Evolutionary conservation across 92 coral and sea anemone genomes (phyloP).

Genomic region (Chrysogorgia sp.): DNA sequence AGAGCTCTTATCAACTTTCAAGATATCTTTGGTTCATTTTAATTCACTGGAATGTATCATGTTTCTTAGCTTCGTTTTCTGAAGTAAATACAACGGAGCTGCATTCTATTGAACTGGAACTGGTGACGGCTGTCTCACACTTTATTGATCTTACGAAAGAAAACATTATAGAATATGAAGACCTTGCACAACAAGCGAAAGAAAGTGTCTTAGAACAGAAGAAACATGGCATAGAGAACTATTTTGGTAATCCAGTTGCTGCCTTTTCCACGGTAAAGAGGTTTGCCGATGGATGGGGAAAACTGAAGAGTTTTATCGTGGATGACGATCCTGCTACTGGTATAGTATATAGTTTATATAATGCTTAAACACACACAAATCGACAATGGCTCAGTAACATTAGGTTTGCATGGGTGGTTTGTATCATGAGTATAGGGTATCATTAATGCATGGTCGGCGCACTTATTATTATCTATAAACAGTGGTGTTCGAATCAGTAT

Average conservation of each 20-base stretch:
- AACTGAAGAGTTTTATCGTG: slow-evolving; percentile 11
- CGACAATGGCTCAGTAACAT: too few relatives aligned
- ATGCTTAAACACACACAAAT: too few relatives aligned
- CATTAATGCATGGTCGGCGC: too few relatives aligned
- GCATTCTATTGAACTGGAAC: slow-evolving; percentile 27
- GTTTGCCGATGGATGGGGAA: slow-evolving; percentile 42
- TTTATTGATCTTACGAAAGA: slow-evolving; percentile 22
- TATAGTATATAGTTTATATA: too few relatives aligned
- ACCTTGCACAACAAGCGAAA: slow-evolving; percentile 14
- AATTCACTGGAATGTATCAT: not conserved
- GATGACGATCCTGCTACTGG: slow-evolving; percentile 29
- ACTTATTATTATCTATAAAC: too few relatives aligned
- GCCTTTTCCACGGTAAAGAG: slow-evolving; percentile 24
- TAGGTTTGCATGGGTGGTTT: too few relatives aligned
- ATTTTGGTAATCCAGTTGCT: slow-evolving; percentile 15
- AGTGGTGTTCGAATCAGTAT: too few relatives aligned
- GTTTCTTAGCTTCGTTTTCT: not conserved
- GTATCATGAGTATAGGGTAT: too few relatives aligned
- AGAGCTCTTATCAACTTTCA: too few relatives aligned
- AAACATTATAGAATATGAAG: slow-evolving; percentile 26
- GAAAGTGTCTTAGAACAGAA: not conserved
- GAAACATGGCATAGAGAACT: slow-evolving; percentile 14
- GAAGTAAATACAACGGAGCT: slow-evolving; percentile 10
- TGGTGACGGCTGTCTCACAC: slow-evolving; percentile 3
- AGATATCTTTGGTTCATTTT: not conserved